phyloP scores from a whole-genome alignment of 2,888 invertebrate genomes.

The Tipula unca region DNA sequence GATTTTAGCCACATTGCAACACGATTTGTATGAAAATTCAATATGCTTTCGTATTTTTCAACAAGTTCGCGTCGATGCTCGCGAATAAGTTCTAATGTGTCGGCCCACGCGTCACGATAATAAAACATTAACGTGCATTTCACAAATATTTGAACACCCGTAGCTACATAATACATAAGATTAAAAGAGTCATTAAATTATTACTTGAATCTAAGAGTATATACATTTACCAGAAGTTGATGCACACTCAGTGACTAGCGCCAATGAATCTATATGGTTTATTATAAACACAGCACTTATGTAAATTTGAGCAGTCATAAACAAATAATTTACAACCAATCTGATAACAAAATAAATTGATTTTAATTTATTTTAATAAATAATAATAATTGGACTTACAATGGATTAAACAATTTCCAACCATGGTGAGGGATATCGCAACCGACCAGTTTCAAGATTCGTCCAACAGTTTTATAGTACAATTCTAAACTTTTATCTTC shows the following conservation, averaged over 20 bases:
- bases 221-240: neutral
- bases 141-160: neutral
- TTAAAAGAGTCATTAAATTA: neutral
- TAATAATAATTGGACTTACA: neutral
- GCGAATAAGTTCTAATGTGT: neutral
- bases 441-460: neutral
- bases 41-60: neutral
- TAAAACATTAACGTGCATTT: neutral
- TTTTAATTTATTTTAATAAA: neutral
- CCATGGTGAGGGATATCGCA: neutral
- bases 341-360: neutral
- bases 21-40: neutral
- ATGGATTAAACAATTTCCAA: neutral
- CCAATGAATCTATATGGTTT: neutral
- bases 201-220: neutral
- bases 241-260: neutral
- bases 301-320: neutral
- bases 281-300: neutral
- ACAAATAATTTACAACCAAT: neutral
- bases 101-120: neutral
- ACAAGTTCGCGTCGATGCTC: neutral
- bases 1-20: neutral
- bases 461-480: neutral
- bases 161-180: neutral
- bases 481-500: neutral